Evolutionary conservation across 92 coral and sea anemone species (phyloP), one percentile per base, ranked within the genome.

Genomic region (Diadumene lineata): DNA sequence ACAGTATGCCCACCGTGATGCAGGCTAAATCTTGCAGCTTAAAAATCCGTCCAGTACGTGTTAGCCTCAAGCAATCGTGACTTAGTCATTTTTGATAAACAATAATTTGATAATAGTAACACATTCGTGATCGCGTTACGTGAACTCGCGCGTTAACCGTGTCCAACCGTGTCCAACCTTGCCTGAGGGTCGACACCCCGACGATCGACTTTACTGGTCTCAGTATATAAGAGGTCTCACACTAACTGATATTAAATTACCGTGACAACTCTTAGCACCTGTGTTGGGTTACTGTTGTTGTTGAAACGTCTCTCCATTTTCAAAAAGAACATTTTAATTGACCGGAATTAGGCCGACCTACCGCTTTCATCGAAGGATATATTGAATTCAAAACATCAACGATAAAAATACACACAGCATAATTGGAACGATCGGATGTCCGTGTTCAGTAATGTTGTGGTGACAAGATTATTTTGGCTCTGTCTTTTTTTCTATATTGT

Each of bases 161-260:
- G 48, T 6, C 48, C 48, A 38, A 4, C 48, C 48, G 48, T 38
- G 48, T 6, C 6, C 6, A 38, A 4, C 13, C 48, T 38, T 13
- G 48, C 48, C 48, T 38, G 48, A 13, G 13, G 48, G 48, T 38
- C 48, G 48, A 38, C 48, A 38, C 48, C 48, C 48, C 13, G 48
- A 13, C 48, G n/a, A 38, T 38, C 48, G 6, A 13, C 13, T 4
- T 38, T 6, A 13, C 48, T 13, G 48, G 48, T 38, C 7, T 38
- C 7, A 38, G 48, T 38, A 38, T 38, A 38, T 58, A 7, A 24
- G 26, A 26, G 21, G 53, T 65, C 77, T 19, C 7, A 32, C 77
- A 23, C 65, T 72, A 32, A 72, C 66, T 28, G 34, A 66, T 72
- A 72, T 27, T 33, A 11, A 22, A 55, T 31, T 21, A 50, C 2